phyloP scores from a whole-genome alignment of 2,797 vertebrate species.

The Sandelia bainsii region DNA sequence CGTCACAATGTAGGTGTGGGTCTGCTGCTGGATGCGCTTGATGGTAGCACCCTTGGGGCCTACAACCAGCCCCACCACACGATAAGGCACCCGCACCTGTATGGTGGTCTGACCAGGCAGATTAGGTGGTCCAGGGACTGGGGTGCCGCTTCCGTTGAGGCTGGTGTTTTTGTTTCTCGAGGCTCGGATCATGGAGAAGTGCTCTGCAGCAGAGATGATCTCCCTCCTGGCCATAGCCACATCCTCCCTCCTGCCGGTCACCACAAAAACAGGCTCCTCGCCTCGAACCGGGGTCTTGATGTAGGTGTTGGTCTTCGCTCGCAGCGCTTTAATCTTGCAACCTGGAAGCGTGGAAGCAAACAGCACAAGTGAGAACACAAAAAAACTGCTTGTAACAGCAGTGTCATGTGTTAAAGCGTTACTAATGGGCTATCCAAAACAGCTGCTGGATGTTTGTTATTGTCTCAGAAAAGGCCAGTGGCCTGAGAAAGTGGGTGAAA shows the following conservation, averaged over 20 bases:
- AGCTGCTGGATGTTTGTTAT: slow-evolving; percentile 54
- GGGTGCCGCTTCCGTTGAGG: slow-evolving; percentile 84
- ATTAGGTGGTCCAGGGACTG: slow-evolving; percentile 91
- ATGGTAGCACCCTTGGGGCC: slow-evolving; percentile 97
- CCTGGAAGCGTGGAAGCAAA: slow-evolving; percentile 77
- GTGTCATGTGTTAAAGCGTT: slow-evolving; percentile 21
- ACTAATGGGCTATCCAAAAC: slow-evolving; percentile 35
- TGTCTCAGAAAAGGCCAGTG: slow-evolving; percentile 32
- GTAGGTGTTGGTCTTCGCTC: slow-evolving; percentile 98
- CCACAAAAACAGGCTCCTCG: slow-evolving; percentile 97
- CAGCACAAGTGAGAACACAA: slow-evolving; percentile 24
- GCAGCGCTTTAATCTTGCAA: slow-evolving; percentile 98
- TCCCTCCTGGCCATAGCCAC: slow-evolving; percentile 97
- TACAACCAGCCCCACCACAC: slow-evolving; percentile 95
- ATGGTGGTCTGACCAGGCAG: slow-evolving; percentile 96
- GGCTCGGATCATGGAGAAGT: slow-evolving; percentile 97
- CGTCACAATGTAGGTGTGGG: slow-evolving; percentile 97
- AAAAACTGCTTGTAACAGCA: slow-evolving; percentile 12
- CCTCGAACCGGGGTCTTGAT: slow-evolving; percentile 98
- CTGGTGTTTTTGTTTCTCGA: slow-evolving; percentile 94
- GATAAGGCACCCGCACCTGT: slow-evolving; percentile 96
- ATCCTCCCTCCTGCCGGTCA: slow-evolving; percentile 96
- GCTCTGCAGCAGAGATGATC: slow-evolving; percentile 96
- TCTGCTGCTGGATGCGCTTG: slow-evolving; percentile 97
- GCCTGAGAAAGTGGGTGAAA: slow-evolving; percentile 44